Evolutionary conservation across 2,113 vertebrate genomes (phyloP), one percentile per base, ranked within the genome.

Genomic region (Salvator merianae): DNA sequence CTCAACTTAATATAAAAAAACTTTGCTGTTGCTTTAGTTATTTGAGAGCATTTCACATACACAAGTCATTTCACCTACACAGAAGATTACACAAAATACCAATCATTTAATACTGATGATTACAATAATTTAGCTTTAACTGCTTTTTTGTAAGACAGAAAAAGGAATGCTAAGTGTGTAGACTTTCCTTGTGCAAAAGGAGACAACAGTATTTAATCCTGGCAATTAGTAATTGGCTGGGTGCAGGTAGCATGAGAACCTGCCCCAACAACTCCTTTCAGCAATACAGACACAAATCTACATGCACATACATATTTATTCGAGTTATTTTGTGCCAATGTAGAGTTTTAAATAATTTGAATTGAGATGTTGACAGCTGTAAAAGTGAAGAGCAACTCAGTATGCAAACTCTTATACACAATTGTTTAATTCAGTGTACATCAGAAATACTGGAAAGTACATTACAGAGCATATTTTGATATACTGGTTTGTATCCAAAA

Each of bases 201-300:
- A 63, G 72, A 85, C 72, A 85, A 83, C 86, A 88, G 62, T 87
- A 88, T 91, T 84, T 83, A 92, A 88, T 83, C 70, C 10, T 88
- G 79, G 70, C 2, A 69, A 89, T 87, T 79, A 88, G 79, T 88
- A 87, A 90, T 88, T 90, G n/a, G 53, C 32, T 86, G 86, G 79
- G 87, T 68, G 75, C 53, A 68, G 47, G 66, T 84, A 86, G 87
- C 85, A 88, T 43, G 77, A 92, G 85, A 90, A 55, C 87, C 87
- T 92, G 86, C 88, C 87, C 80, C 40, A 72, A 84, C 71, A 92
- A 91, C 84, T 85, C 89, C 90, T 88, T 90, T 87, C 75, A 90
- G 82, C 89, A 82, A 82, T 88, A 90, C 69, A 32, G 5, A 13
- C 43, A 47, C 43, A 47, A 47, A 47, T 47, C 5, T 9, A 47